Evolutionary conservation across 1,140 invertebrate species (phyloP), one percentile per base, ranked within the genome.

Genomic region (Drosophila navojoa): DNA sequence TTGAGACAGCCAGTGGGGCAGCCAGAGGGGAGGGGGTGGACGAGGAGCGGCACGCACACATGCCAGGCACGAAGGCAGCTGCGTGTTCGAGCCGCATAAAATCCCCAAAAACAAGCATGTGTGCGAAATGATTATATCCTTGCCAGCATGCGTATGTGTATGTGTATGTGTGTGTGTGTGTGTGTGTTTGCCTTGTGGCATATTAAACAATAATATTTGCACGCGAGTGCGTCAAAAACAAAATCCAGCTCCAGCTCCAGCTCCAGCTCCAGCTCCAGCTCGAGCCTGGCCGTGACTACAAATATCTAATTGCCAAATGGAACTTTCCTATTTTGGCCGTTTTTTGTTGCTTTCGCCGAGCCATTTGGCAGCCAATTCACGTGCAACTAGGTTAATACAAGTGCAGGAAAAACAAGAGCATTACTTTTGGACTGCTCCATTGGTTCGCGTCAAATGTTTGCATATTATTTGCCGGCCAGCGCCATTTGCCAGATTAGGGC

Each of bases 181-280:
- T 13, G 32, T 67, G 27, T 35, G 59, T 71, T 62, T 59, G 68
- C 72, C 73, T 66, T 75, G 42, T 71, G 79, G 84, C 84, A 89
- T 77, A 87, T 87, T 87, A 82, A 87, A 89, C 86, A 82, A 87
- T 89, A 87, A 87, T 87, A 87, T 87, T 87, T 87, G 66, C 66
- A 76, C 79, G 75, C 79, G 44, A 72, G 57, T 58, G 81, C 78
- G 47, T 69, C 47, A 66, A 71, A 77, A 68, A 45, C 61, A 67
- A 70, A 76, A 70, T 62, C 66, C 49, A 50, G 27, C 66, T 19
- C 19, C 19, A 19, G 1, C 19, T 22, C 19, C 19, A 22, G 2
- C 19, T 55, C 19, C 60, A 16, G 7, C 15, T 9, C 15, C n/a
- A 16, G 42, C 42, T 16, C 15, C n/a, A 45, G 42, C 57, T 25